These are phyloP conservation scores for Trachymyrmex septentrionalis DNA, from an alignment of 1,140 invertebrate genomes.

Conservation along the genomic window DNA sequence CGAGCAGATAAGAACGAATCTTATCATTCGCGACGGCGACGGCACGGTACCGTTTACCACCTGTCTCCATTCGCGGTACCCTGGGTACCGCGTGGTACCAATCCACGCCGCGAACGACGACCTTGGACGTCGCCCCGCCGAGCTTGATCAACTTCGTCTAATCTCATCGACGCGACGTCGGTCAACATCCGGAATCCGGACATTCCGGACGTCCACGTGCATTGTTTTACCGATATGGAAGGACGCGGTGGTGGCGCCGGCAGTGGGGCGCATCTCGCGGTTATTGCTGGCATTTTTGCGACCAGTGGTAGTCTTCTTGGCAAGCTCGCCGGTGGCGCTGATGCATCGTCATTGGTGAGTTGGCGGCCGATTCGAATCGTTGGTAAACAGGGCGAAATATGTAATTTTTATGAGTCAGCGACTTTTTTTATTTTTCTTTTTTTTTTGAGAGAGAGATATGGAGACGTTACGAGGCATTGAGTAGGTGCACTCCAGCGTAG, in stretches of 20 bases:
- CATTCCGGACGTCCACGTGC: not conserved
- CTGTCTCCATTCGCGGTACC: not conserved
- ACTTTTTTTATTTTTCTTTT: no score
- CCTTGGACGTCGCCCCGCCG: not conserved
- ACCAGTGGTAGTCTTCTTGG: slow-evolving; percentile 81
- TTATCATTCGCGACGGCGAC: not conserved
- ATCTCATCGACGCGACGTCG: not conserved
- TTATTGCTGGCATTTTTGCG: slow-evolving; percentile 80
- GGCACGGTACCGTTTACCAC: not conserved
- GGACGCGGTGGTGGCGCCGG: not conserved
- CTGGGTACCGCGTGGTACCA: no score
- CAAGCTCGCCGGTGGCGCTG: slow-evolving; percentile 80
- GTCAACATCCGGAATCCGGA: not conserved
- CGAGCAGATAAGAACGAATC: not conserved
- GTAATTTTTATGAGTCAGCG: no score
- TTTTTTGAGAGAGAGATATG: no score
- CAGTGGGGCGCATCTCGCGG: slow-evolving; percentile 71
- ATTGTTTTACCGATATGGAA: slow-evolving; percentile 44
- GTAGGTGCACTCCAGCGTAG: no score
- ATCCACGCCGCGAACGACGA: not conserved
- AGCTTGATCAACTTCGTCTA: no score
- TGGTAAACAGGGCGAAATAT: not conserved
- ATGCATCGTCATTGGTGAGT: slow-evolving; percentile 76
- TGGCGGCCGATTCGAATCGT: slow-evolving; percentile 9
- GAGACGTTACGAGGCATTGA: no score